phyloP scores from a whole-genome alignment of 2,888 invertebrate genomes.

The Apantesis nais region DNA sequence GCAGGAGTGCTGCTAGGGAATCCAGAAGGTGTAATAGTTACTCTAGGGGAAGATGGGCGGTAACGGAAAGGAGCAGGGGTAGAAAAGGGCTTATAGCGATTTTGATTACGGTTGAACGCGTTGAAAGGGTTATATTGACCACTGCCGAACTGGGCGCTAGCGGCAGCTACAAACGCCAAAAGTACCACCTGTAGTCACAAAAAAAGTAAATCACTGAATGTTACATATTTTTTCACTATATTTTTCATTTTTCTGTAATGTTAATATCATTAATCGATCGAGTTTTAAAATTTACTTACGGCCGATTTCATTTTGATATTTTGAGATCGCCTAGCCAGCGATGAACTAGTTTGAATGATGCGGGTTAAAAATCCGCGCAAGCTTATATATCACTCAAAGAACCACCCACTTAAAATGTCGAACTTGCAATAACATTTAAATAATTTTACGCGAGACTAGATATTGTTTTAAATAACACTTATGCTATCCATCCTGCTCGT shows the following conservation, averaged over 20 bases:
- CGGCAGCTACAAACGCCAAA: constrained; percentile 62
- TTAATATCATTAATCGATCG: constrained; percentile 21
- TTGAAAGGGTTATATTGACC: constrained; percentile 31
- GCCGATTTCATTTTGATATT: constrained; percentile 68
- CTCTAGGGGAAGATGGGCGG: constrained; percentile 13
- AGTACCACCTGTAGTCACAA: constrained; percentile 57
- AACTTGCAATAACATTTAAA: constrained; percentile 79
- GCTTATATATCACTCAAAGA: constrained; percentile 75
- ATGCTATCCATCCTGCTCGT: constrained; percentile 48
- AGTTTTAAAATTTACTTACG: constrained; percentile 60
- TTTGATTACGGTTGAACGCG: constrained; percentile 29
- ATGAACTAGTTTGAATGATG: constrained; percentile 82
- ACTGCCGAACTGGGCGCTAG: constrained; percentile 55
- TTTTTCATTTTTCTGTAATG: constrained; percentile 15
- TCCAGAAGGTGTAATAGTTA: constrained; percentile 23
- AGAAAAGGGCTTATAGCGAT: constrained; percentile 24
- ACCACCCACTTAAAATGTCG: constrained; percentile 73
- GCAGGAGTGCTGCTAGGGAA: constrained; percentile 25
- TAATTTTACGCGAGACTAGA: constrained; percentile 66
- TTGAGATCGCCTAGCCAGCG: constrained; percentile 65
- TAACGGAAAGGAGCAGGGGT: constrained; percentile 37
- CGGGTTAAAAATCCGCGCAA: constrained; percentile 72
- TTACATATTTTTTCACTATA: constrained; percentile 22
- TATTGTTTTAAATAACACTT: constrained; percentile 61
- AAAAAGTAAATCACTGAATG: constrained; percentile 22